Conservation (phyloP, 1,140 invertebrate genomes). For the Cotesia glomerata region DNA sequence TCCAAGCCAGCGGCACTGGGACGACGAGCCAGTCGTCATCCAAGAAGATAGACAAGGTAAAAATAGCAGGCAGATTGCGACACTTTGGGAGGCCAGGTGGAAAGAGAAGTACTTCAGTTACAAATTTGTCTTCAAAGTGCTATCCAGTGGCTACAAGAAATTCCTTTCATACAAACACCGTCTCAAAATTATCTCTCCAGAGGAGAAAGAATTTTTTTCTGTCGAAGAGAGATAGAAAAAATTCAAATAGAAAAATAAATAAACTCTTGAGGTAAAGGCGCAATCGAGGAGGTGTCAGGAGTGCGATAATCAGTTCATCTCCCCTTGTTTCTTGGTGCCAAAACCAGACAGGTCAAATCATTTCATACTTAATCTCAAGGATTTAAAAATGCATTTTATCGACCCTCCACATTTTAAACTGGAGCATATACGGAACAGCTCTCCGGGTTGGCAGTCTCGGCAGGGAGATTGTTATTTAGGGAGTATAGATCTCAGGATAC, state of each 20-base stretch:
- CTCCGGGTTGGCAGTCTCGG: background rate
- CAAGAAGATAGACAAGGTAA: slow-evolving; percentile 29
- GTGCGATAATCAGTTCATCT: slow-evolving; percentile 29
- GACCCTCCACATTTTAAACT: slow-evolving; percentile 33
- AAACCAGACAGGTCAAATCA: slow-evolving; percentile 48
- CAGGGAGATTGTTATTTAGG: slow-evolving; percentile 25
- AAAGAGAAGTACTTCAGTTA: slow-evolving; percentile 23
- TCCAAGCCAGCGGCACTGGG: background rate
- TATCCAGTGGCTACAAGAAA: slow-evolving; percentile 28
- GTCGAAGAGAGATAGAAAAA: slow-evolving; percentile 23
- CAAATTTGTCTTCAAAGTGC: slow-evolving; percentile 19
- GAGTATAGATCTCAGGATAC: slow-evolving; percentile 32
- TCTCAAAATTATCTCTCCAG: background rate
- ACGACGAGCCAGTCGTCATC: slow-evolving; percentile 7
- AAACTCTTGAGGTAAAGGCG: slow-evolving; percentile 33
- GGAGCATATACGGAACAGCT: slow-evolving; percentile 25
- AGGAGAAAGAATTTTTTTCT: slow-evolving; percentile 31
- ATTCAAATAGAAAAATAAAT: slow-evolving; percentile 20
- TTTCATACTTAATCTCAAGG: slow-evolving; percentile 37
- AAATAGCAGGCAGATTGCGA: slow-evolving; percentile 23
- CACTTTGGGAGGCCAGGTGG: slow-evolving; percentile 20
- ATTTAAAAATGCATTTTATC: slow-evolving; percentile 34
- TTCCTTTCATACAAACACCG: slow-evolving; percentile 22
- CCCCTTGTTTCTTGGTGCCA: slow-evolving; percentile 44
- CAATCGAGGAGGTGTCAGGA: slow-evolving; percentile 27